Evolutionary conservation across 2,113 vertebrate species (phyloP), one percentile per base, ranked within the genome.

Genomic region (Megaleporinus macrocephalus): DNA sequence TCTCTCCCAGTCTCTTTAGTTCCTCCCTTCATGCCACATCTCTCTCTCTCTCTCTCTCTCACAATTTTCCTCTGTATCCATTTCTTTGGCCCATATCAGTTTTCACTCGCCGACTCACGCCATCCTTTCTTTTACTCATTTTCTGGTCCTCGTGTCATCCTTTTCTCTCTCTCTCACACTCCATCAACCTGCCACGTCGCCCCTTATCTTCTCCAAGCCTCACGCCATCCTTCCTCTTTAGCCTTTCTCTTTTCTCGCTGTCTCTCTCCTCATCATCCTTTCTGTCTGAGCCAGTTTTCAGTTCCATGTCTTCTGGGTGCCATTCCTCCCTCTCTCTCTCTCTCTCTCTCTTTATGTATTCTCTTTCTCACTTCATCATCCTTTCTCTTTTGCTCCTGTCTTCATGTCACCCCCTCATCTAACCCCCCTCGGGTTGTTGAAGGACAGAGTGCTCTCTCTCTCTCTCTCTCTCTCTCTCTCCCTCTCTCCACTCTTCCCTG

Each of bases 331-430:
- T n/a, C n/a, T n/a, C n/a, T n/a, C n/a, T n/a, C n/a, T n/a, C n/a
- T n/a, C n/a, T n/a, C n/a, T 68, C 22, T 65, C 29, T 59, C 80
- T 80, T 84, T 51, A 55, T 79, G 83, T 80, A 81, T 44, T 84
- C 82, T 36, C n/a, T 53, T 24, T 36, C 14, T 30, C 83, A 88
- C 89, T 26, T 49, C 26, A 9, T 44, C 41, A 11, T 44, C 4
- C 41, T 44, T 5, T 44, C 41, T 0, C 41, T 33, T 61, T 61
- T 26, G 57, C 57, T 13, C 11, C 12, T 13, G 4, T n/a, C 22
- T n/a, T 57, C 22, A 7, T 57, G 55, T 57, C 18, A 57, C 7
- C 57, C 57, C n/a, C 41, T 44, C 41, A 9, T 10, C 41, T n/a
- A 44, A 44, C 41, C 41, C 12, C n/a, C 12, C n/a, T 61, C 12